phyloP scores from a whole-genome alignment of 2,888 invertebrate genomes.

The Rhyacophila evoluta region DNA sequence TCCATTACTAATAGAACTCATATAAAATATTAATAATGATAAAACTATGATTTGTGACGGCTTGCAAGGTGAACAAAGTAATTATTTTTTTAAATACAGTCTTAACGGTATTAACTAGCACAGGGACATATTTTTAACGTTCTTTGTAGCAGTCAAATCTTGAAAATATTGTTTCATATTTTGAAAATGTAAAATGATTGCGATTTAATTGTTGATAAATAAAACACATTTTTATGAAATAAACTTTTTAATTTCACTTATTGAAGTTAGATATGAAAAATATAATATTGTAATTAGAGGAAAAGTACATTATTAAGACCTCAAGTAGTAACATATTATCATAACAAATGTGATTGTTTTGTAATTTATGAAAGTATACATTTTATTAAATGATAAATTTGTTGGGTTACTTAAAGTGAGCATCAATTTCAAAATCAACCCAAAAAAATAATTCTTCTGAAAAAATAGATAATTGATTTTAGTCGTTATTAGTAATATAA shows the following conservation, averaged over 20 bases:
- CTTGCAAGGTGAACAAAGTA: too few relatives aligned
- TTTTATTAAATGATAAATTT: neutral
- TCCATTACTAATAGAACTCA: too few relatives aligned
- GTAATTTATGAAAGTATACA: neutral
- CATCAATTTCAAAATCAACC: neutral
- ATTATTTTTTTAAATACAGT: too few relatives aligned
- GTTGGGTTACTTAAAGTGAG: neutral
- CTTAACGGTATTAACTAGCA: too few relatives aligned
- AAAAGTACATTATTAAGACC: slow-evolving; percentile 22
- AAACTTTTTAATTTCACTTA: slow-evolving; percentile 52
- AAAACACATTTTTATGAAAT: slow-evolving; percentile 26
- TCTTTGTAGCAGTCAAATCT: too few relatives aligned
- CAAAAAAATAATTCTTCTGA: neutral
- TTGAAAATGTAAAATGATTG: too few relatives aligned
- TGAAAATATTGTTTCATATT: too few relatives aligned
- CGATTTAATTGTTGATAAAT: too few relatives aligned
- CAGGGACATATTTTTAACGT: too few relatives aligned
- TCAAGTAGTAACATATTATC: slow-evolving; percentile 7
- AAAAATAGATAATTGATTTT: slow-evolving; percentile 11
- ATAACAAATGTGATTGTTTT: neutral
- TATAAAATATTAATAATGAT: too few relatives aligned
- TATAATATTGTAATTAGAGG: slow-evolving; percentile 42
- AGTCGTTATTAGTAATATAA: neutral
- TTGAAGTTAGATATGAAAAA: slow-evolving; percentile 54
- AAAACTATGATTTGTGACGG: too few relatives aligned